Evolutionary conservation across 2,797 vertebrate genomes (phyloP).

Genomic region (Pogonophryne albipinna): DNA sequence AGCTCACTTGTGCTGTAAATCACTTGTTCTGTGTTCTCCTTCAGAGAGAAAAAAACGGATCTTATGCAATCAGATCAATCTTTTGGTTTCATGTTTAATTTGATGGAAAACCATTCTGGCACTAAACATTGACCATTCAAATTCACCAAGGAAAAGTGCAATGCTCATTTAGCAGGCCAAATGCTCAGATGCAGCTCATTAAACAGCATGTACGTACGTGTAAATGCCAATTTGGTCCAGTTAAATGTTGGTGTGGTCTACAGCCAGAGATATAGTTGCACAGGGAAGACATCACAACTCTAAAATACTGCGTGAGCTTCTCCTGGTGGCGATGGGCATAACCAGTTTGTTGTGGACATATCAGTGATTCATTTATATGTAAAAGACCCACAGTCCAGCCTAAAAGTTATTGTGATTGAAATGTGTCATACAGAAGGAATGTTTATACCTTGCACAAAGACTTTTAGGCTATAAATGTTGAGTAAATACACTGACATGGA

Average conservation of each 20-base stretch:
- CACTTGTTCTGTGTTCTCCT: neutral
- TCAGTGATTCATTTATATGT: too few species aligned
- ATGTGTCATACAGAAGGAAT: constrained; percentile 1
- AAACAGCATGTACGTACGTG: neutral
- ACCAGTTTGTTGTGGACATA: too few species aligned
- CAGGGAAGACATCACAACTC: too few species aligned
- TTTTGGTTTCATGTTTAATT: neutral
- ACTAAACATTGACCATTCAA: neutral
- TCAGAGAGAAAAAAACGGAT: neutral
- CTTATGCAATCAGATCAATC: too few species aligned
- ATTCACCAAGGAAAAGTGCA: neutral
- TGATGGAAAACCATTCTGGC: neutral
- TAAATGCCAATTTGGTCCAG: neutral
- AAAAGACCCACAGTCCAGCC: too few species aligned
- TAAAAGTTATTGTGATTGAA: neutral
- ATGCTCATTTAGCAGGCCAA: neutral
- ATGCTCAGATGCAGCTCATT: neutral
- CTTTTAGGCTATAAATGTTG: constrained; percentile 1
- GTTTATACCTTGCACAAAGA: constrained; percentile 3
- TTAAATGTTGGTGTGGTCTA: too few species aligned
- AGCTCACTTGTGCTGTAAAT: neutral
- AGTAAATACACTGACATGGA: neutral
- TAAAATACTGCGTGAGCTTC: too few species aligned
- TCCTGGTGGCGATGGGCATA: too few species aligned
- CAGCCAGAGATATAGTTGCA: too few species aligned